phyloP scores from a whole-genome alignment of 2,888 invertebrate genomes.

The Isotomurus palustris region DNA sequence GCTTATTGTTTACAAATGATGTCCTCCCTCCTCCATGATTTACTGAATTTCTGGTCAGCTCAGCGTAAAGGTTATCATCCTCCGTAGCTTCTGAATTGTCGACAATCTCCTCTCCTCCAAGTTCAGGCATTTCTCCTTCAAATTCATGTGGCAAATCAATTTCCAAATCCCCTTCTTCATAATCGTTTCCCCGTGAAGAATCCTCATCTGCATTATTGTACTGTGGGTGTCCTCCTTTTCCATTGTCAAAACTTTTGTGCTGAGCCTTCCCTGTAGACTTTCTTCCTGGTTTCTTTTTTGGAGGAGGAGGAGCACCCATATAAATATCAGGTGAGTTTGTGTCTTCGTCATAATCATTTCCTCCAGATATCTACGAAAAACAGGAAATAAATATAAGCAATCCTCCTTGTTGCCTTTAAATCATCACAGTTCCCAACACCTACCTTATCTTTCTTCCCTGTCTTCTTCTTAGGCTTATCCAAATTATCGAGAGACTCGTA shows the following conservation, averaged over 20 bases:
- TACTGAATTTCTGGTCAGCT: too few relatives aligned
- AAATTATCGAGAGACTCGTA: slow-evolving; percentile 88
- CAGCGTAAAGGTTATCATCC: slow-evolving; percentile 31
- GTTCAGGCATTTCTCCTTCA: slow-evolving; percentile 36
- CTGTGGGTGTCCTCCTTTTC: background rate
- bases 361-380: too few relatives aligned
- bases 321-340: too few relatives aligned
- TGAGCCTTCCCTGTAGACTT: too few relatives aligned
- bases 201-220: background rate
- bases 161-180: slow-evolving; percentile 51
- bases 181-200: background rate
- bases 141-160: slow-evolving; percentile 49
- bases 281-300: too few relatives aligned
- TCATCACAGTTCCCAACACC: background rate
- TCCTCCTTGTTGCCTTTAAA: background rate
- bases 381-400: too few relatives aligned
- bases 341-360: too few relatives aligned
- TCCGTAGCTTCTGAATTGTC: slow-evolving; percentile 43
- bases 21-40: slow-evolving; percentile 7
- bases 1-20: slow-evolving; percentile 19
- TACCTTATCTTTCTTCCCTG: slow-evolving; percentile 18
- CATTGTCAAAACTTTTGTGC: too few relatives aligned
- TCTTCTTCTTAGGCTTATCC: slow-evolving; percentile 55
- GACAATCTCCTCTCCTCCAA: slow-evolving; percentile 41
- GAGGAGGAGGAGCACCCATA: too few relatives aligned